A percentile compares a stretch with the other conserved stretches of the same genome.
These are phyloP conservation scores for Dryas iulia DNA, from an alignment of 1,140 invertebrate genomes.

Conservation along the genomic window DNA sequence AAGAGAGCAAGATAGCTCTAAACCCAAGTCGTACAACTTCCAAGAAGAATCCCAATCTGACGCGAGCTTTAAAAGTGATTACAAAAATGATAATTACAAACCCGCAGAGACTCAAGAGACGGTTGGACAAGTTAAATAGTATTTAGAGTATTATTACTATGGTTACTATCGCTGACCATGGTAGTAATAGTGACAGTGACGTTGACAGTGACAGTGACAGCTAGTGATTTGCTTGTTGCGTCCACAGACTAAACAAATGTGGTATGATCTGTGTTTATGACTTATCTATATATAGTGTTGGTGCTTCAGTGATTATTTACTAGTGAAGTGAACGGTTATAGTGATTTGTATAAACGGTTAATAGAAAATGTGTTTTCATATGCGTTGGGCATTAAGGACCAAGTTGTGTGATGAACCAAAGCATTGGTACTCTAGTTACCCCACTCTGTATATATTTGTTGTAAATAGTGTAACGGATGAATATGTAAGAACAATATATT, in stretches of 20 bases:
- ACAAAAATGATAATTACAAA: conserved; percentile 52
- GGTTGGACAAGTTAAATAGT: conserved; percentile 69
- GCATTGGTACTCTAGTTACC: conserved; percentile 2
- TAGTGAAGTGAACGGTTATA: not conserved
- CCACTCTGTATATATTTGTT: not conserved
- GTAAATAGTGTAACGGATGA: not conserved
- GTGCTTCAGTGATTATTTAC: not conserved
- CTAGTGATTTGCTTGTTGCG: not conserved
- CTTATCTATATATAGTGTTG: not conserved
- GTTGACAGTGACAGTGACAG: not conserved
- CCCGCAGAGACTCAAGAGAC: conserved; percentile 52
- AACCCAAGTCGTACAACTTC: conserved; percentile 55
- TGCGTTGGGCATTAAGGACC: not conserved
- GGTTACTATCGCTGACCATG: conserved; percentile 37
- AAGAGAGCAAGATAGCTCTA: conserved; percentile 85
- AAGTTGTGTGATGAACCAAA: not conserved
- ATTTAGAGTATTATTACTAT: conserved; percentile 53
- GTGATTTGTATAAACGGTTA: not conserved
- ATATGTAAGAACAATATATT: conserved; percentile 2
- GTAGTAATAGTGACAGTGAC: not conserved
- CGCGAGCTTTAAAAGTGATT: conserved; percentile 53
- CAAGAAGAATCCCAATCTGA: conserved; percentile 46
- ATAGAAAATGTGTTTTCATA: not conserved
- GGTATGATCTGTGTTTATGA: not conserved
- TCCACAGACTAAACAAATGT: not conserved